Evolutionary conservation across 1,140 invertebrate species (phyloP).

Genomic region (Pygmarrhopalites habei): DNA sequence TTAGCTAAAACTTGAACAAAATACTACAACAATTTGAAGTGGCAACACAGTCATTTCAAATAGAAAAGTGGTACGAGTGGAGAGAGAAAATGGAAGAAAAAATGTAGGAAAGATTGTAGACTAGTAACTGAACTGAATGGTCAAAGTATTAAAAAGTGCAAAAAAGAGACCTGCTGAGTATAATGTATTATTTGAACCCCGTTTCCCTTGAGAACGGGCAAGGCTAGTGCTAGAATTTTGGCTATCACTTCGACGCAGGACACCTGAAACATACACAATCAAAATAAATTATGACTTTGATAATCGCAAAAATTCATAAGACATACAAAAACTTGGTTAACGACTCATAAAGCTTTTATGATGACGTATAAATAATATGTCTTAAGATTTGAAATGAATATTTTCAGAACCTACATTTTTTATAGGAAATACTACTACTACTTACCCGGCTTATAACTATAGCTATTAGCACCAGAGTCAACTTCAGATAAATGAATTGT

Average conservation of each 20-base stretch:
- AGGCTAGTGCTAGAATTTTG: constrained; percentile 36
- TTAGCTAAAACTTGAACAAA: too few relatives aligned
- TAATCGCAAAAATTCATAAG: too few relatives aligned
- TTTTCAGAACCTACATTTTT: too few relatives aligned
- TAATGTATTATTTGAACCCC: constrained; percentile 35
- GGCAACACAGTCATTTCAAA: too few relatives aligned
- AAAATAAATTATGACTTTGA: too few relatives aligned
- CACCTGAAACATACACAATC: constrained; percentile 16
- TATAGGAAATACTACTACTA: constrained; percentile 13
- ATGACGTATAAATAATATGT: neutral
- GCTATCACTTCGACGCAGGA: constrained; percentile 37
- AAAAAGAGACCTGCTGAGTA: constrained; percentile 26
- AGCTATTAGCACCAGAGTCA: constrained; percentile 59
- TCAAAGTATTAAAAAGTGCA: too few relatives aligned
- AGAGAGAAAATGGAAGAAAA: too few relatives aligned
- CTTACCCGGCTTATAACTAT: constrained; percentile 18
- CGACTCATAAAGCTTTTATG: constrained; percentile 2
- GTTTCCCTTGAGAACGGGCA: constrained; percentile 30
- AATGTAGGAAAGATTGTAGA: too few relatives aligned
- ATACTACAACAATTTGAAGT: too few relatives aligned
- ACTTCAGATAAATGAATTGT: constrained; percentile 64
- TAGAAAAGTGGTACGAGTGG: too few relatives aligned
- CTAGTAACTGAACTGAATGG: too few relatives aligned
- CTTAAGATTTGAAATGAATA: too few relatives aligned
- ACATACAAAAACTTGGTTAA: constrained; percentile 11